These are phyloP conservation scores for Cheiracanthium punctorium DNA, from an alignment of 2,888 invertebrate genomes.

Conservation along the genomic window DNA sequence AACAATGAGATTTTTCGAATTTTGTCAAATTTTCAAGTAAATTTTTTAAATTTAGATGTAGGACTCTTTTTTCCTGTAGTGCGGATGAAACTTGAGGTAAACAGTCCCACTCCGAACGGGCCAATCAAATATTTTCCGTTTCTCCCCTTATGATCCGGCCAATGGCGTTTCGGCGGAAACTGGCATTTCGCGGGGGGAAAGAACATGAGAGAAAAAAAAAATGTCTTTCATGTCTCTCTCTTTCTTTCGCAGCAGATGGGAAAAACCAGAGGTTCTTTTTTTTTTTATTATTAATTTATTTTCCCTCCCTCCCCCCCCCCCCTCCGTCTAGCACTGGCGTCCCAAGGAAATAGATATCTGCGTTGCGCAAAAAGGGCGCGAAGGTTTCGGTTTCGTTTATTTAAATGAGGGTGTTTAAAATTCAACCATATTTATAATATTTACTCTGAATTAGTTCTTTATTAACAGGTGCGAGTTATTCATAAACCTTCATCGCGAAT, in stretches of 20 bases:
- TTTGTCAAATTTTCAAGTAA: background rate
- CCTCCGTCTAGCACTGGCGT: background rate
- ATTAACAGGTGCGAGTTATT: too few relatives aligned
- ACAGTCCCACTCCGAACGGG: background rate
- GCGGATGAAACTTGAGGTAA: background rate
- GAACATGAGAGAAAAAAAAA: background rate
- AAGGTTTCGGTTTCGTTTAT: background rate
- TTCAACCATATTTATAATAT: too few relatives aligned
- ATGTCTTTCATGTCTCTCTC: background rate
- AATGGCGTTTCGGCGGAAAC: conserved; percentile 2
- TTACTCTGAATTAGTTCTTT: too few relatives aligned
- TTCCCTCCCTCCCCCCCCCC: background rate
- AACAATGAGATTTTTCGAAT: too few relatives aligned
- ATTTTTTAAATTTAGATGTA: background rate
- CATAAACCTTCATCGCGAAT: too few relatives aligned
- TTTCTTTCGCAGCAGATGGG: background rate
- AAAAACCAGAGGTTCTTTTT: background rate
- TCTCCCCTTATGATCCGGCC: background rate
- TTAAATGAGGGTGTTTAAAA: too few relatives aligned
- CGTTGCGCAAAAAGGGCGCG: background rate
- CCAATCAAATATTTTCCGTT: background rate
- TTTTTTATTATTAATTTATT: background rate
- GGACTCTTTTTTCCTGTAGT: background rate
- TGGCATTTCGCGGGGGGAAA: background rate
- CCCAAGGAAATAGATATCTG: background rate